Evolutionary conservation across 1,140 invertebrate species (phyloP).

Genomic region (Drosophila virilis): DNA sequence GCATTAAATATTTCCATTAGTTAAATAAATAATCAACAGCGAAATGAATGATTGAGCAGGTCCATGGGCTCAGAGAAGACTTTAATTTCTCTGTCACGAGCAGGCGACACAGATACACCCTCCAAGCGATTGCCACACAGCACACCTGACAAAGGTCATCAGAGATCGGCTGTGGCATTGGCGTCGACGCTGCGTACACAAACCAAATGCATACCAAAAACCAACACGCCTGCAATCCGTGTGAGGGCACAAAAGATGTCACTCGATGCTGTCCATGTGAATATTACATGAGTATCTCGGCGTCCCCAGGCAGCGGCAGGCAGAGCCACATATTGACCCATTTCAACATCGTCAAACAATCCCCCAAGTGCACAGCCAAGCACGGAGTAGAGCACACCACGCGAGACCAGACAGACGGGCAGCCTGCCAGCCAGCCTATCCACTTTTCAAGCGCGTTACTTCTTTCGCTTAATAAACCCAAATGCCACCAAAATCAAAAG

Average conservation of each 20-base stretch:
- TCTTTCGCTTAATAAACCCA: conserved; percentile 78
- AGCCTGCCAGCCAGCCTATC: not conserved
- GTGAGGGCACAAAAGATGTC: conserved; percentile 62
- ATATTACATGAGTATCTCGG: conserved; percentile 72
- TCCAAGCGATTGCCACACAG: conserved; percentile 17
- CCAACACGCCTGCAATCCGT: conserved; percentile 21
- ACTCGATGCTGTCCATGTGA: conserved; percentile 55
- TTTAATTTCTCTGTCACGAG: conserved; percentile 43
- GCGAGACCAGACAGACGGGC: not conserved
- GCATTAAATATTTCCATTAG: conserved; percentile 78
- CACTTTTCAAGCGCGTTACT: conserved; percentile 36
- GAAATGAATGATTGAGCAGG: conserved; percentile 77
- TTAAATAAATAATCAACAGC: conserved; percentile 76
- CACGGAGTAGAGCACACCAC: not conserved
- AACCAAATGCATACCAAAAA: conserved; percentile 58
- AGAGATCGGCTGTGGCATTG: conserved; percentile 18
- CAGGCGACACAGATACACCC: conserved; percentile 21
- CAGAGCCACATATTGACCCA: conserved; percentile 59
- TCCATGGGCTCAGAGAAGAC: conserved; percentile 25
- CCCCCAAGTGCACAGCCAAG: conserved; percentile 17
- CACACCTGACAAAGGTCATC: conserved; percentile 46
- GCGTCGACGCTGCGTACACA: conserved; percentile 49
- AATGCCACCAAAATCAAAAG: conserved; percentile 81
- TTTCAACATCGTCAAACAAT: conserved; percentile 59
- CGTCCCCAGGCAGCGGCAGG: conserved; percentile 11